Evolutionary conservation across 2,113 vertebrate genomes (phyloP).

Genomic region (Sander lucioperca): DNA sequence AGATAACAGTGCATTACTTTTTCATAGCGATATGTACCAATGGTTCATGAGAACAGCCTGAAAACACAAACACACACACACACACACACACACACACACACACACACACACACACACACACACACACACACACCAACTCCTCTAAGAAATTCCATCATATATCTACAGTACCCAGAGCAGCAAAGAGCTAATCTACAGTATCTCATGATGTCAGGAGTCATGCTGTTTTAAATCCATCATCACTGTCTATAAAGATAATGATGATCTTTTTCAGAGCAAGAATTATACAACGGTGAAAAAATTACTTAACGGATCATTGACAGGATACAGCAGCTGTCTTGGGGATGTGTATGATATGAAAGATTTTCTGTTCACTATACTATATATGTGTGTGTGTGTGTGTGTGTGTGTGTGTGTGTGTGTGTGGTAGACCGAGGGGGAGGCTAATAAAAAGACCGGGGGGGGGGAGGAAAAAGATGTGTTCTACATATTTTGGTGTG

Average conservation of each 20-base stretch:
- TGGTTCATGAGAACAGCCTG: no score
- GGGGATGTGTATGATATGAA: neutral
- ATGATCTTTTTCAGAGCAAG: conserved; percentile 3
- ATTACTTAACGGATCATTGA: conserved; percentile 11
- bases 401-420: neutral
- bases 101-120: neutral
- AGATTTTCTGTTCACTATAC: neutral
- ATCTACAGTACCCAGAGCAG: neutral
- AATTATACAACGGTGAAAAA: conserved; percentile 8
- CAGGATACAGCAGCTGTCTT: conserved; percentile 21
- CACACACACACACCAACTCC: neutral
- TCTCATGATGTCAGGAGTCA: conserved; percentile 11
- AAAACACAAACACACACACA: no score
- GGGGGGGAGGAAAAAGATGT: neutral
- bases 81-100: neutral
- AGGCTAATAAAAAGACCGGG: no score
- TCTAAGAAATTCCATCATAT: neutral
- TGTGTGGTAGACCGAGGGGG: no score
- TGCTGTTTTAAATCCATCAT: conserved; percentile 48
- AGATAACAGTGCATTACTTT: no score
- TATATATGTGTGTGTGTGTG: no score
- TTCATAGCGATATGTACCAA: no score
- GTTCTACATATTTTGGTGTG: conserved; percentile 21
- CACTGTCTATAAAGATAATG: conserved; percentile 25
- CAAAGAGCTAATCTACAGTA: conserved; percentile 7